A percentile compares a stretch with the other conserved stretches of the same genome.
phyloP scores from a whole-genome alignment of 2,113 vertebrate genomes.

The Forbesichthys agassizii region DNA sequence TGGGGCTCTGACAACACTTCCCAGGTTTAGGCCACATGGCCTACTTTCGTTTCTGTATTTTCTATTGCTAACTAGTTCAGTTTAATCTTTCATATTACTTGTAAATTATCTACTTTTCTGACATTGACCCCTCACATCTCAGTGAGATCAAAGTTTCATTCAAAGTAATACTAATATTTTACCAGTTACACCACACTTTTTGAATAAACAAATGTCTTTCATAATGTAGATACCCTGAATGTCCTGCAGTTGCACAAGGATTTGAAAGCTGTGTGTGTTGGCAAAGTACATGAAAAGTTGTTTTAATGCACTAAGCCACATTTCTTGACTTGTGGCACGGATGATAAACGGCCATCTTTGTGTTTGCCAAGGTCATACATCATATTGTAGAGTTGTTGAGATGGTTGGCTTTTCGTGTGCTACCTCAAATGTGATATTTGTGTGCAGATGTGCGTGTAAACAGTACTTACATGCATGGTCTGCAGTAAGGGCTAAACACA shows the following conservation, averaged over 20 bases:
- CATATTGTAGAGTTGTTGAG: not conserved
- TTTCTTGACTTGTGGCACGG: not conserved
- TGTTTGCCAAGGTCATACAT: not conserved
- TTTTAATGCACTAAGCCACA: not conserved
- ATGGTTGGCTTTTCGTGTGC: not conserved
- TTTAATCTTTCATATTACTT: not conserved
- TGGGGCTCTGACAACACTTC: too few relatives aligned
- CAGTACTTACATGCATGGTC: too few relatives aligned
- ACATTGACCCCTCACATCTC: not conserved
- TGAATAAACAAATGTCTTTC: not conserved
- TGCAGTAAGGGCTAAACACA: too few relatives aligned
- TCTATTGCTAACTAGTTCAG: not conserved
- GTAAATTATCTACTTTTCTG: not conserved
- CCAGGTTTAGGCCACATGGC: too few relatives aligned
- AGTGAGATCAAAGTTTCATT: too few relatives aligned
- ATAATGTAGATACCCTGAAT: not conserved
- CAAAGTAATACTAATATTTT: not conserved
- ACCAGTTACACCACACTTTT: not conserved
- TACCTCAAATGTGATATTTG: too few relatives aligned
- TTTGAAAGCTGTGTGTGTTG: not conserved
- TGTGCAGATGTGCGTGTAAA: too few relatives aligned
- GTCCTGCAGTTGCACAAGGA: not conserved
- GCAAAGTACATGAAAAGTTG: not conserved
- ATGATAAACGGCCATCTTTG: not conserved
- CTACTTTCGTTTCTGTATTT: too few relatives aligned